Base-by-base conservation (phyloP, 2,888 invertebrate species). In the Heterodera filipjevi region DNA sequence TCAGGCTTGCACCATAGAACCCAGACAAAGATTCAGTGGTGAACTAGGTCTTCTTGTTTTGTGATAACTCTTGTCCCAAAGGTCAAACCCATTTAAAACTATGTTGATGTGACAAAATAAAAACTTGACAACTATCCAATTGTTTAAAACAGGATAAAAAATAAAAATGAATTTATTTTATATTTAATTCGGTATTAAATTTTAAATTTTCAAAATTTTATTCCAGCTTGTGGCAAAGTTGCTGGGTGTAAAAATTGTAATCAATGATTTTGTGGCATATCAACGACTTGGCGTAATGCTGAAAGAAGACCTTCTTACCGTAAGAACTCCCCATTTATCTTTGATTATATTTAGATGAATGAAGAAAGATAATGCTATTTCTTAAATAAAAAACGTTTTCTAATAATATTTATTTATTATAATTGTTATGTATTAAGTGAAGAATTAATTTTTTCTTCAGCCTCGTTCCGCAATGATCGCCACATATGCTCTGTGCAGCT, bases 401-500 rank as follows among this genome's bases (percentile, higher is more conserved):
- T n/a, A n/a, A n/a, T 22, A 6, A 19, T 53, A 5, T 53, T 53
- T n/a, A 53, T 22, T 19, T 22, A 53, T 53, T 19, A 19, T 16
- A 1, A 53, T 22, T 2, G 16, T 19, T 39, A 53, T 53, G 6
- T 53, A 53, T 22, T 53, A 19, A 6, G 1, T 53, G 6, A 53
- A 53, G 19, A 53, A 53, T n/a, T n/a, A n/a, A 49, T 73, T 22
- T 8, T 30, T 22, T n/a, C 53, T 82, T 35, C 35, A 83, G 83
- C 68, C 79, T 5, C 82, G 87, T 22, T 85, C 86, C 6, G 80
- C 80, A 46, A 86, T 88, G 83, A 86, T 87, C 59, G 85, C 86
- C 32, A 87, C 85, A 1, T 91, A 90, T 82, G 90, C 91, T 0
- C 84, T 91, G 71, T 91, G 91, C 85, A 90, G 91, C 5, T 91